These are phyloP conservation scores for Pseudomugil tenellus DNA, from an alignment of 2,797 vertebrate species.

Conservation along the genomic window DNA sequence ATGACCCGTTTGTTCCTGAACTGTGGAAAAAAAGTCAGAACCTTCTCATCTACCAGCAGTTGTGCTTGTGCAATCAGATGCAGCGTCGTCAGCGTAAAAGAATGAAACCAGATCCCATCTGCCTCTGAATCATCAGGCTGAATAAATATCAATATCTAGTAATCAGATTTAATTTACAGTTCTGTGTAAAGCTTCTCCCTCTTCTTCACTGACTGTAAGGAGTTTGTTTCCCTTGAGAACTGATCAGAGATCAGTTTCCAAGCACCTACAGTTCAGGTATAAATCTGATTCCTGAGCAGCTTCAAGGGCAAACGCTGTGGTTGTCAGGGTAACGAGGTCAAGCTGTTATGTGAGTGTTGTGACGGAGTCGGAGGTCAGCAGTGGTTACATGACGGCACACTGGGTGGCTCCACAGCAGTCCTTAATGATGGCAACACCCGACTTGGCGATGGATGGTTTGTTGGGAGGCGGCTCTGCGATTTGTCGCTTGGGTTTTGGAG, in stretches of 20 bases:
- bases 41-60: constrained; percentile 16
- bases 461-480: constrained; percentile 87
- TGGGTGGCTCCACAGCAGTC: constrained; percentile 97
- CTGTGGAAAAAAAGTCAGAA: background rate
- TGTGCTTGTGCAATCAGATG: constrained; percentile 50
- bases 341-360: constrained; percentile 27
- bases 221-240: constrained; percentile 6
- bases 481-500: constrained; percentile 88
- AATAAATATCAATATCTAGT: constrained; percentile 9
- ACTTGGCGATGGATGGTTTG: constrained; percentile 93
- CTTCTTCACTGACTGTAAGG: background rate
- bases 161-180: constrained; percentile 26
- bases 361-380: background rate
- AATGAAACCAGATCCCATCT: constrained; percentile 15
- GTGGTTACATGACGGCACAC: constrained; percentile 91
- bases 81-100: constrained; percentile 19
- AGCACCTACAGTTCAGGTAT: constrained; percentile 10
- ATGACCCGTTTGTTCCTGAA: background rate
- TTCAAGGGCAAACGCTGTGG: constrained; percentile 14
- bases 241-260: constrained; percentile 34
- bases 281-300: constrained; percentile 28
- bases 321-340: constrained; percentile 56
- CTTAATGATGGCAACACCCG: constrained; percentile 92
- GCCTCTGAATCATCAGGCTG: constrained; percentile 6
- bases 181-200: constrained; percentile 1